Evolutionary conservation across 2,113 vertebrate species (phyloP).

Genomic region (Salvelinus fontinalis): DNA sequence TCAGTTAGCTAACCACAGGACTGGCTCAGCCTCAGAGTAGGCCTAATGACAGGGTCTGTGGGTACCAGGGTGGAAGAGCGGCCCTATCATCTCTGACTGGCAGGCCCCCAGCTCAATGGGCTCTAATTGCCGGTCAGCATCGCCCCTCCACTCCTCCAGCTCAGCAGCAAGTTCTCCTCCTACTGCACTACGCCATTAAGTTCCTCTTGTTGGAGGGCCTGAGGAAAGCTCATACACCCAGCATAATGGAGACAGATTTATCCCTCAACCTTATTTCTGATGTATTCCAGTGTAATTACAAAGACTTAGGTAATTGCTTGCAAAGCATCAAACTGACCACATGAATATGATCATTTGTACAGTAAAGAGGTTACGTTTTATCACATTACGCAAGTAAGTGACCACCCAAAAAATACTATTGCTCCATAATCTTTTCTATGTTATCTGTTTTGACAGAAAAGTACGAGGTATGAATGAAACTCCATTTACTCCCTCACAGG

Average conservation of each 20-base stretch:
- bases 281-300: constrained; percentile 6
- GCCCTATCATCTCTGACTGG: constrained; percentile 54
- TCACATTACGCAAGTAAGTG: no score
- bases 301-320: no score
- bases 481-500: no score
- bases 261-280: neutral
- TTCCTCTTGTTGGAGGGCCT: constrained; percentile 61
- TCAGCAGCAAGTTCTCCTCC: constrained; percentile 45
- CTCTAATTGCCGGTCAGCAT: constrained; percentile 72
- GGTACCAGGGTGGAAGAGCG: constrained; percentile 60
- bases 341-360: no score
- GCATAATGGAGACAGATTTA: neutral
- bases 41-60: constrained; percentile 67
- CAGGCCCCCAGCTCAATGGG: constrained; percentile 70
- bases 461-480: no score
- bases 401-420: no score
- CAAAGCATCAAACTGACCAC: no score
- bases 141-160: constrained; percentile 45
- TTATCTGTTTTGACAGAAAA: neutral
- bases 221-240: constrained; percentile 28
- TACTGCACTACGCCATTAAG: constrained; percentile 74
- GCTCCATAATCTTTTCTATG: neutral
- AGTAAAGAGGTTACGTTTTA: no score
- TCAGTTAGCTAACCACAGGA: constrained; percentile 68
- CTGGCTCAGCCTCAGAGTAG: constrained; percentile 32